Evolutionary conservation across 1,140 invertebrate species (phyloP), one percentile per base, ranked within the genome.

Genomic region (Uloborus diversus): DNA sequence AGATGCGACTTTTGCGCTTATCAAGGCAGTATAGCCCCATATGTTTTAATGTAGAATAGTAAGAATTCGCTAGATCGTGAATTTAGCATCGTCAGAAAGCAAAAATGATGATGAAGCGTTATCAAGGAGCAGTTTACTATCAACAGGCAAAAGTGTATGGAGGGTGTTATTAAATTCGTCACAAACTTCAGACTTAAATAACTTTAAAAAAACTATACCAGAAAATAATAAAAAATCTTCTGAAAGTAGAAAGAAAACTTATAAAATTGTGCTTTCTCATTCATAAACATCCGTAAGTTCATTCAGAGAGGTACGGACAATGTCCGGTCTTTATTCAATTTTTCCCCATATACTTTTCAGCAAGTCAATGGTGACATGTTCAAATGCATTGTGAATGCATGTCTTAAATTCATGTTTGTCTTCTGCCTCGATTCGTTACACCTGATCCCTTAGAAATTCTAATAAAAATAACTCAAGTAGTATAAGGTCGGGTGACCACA

Each of bases 391-490:
- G 42, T 11, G n/a, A 47, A 47, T 47, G 42, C 9, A n/a, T 11
- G 42, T 47, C 42, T 47, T 47, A 11, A 47, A 47, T 9, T 9
- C 42, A 9, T 47, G 42, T 47, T 11, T n/a, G 42, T 47, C 42
- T 47, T 9, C n/a, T 11, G 42, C 42, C 9, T 11, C n/a, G 42
- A n/a, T 47, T 47, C 42, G 42, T 9, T 47, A 47, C n/a, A 47
- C 42, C 42, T 47, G 42, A 47, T n/a, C 42, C 42, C n/a, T 47
- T 47, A 47, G 9, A 47, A 25, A 56, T 47, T 35, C 62, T 14
- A 32, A 79, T 33, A 20, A 62, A 11, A 20, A 33, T 14, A 30
- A 28, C 49, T 68, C 73, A 3, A 14, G 20, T 28, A 85, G 53
- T 65, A n/a, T 11, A n/a, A 47, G 42, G 42, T 47, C 42, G n/a